A percentile compares a stretch with the other conserved stretches of the same genome.
phyloP scores from a whole-genome alignment of 2,113 vertebrate genomes.

The Plecturocebus donacophilus region DNA sequence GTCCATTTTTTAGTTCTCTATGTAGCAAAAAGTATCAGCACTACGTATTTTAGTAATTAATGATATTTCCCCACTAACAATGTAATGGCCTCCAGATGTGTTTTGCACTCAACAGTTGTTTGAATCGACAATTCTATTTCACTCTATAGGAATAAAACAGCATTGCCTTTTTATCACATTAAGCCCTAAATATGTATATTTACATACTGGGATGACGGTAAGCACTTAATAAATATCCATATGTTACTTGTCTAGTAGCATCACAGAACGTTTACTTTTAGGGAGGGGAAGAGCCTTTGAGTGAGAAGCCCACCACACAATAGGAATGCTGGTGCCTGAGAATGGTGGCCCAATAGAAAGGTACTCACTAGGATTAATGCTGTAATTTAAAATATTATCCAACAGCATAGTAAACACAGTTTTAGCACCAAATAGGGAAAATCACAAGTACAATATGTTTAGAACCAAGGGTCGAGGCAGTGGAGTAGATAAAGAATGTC shows the following conservation, averaged over 20 bases:
- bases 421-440: slow-evolving; percentile 7
- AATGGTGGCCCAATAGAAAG: neutral
- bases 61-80: neutral
- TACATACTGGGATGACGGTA: neutral
- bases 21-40: neutral
- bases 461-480: neutral
- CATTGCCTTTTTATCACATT: neutral
- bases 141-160: neutral
- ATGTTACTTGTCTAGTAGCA: neutral
- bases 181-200: neutral
- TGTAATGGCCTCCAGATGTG: neutral
- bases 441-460: neutral
- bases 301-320: neutral
- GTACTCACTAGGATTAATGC: neutral
- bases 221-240: neutral
- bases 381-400: neutral
- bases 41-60: neutral
- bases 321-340: neutral
- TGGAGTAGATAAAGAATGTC: slow-evolving; percentile 29
- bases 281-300: neutral
- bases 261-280: neutral
- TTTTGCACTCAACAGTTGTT: neutral
- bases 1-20: neutral
- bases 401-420: neutral
- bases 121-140: neutral